Evolutionary conservation across 2,888 invertebrate species (phyloP).

Genomic region (Mythimna loreyi): DNA sequence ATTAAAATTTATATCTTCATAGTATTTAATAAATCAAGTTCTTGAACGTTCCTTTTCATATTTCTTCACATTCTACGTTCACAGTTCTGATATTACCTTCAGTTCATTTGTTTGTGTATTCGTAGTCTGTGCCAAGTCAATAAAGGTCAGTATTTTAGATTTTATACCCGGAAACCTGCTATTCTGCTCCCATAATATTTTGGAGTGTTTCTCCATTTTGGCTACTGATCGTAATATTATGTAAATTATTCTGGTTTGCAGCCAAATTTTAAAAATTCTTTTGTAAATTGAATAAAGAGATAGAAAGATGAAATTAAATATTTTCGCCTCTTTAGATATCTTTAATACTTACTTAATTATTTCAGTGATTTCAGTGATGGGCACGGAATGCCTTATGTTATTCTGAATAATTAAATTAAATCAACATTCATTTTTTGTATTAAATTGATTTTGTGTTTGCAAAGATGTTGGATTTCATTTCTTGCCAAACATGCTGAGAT

Average conservation of each 20-base stretch:
- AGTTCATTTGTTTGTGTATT: conserved; percentile 8
- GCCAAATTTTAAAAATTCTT: conserved; percentile 11
- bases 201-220: conserved; percentile 11
- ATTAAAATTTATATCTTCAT: neutral
- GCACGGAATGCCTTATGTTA: conserved; percentile 24
- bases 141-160: conserved; percentile 2
- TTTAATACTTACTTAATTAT: conserved; percentile 25
- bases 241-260: conserved; percentile 6
- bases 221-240: conserved; percentile 6
- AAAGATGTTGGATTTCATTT: neutral
- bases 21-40: neutral
- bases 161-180: conserved; percentile 14
- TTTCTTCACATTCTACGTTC: conserved; percentile 8
- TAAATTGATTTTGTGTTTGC: conserved; percentile 11
- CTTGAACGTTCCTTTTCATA: neutral
- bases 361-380: conserved; percentile 23
- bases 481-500: neutral
- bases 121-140: conserved; percentile 22
- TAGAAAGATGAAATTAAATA: conserved; percentile 21
- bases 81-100: conserved; percentile 7
- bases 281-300: neutral
- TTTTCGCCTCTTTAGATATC: conserved; percentile 1
- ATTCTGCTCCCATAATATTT: conserved; percentile 12
- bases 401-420: conserved; percentile 18
- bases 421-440: conserved; percentile 10